These are phyloP conservation scores for Glandiceps talaboti DNA, from an alignment of 53 echinoderm and acorn worm genomes.

Conservation along the genomic window DNA sequence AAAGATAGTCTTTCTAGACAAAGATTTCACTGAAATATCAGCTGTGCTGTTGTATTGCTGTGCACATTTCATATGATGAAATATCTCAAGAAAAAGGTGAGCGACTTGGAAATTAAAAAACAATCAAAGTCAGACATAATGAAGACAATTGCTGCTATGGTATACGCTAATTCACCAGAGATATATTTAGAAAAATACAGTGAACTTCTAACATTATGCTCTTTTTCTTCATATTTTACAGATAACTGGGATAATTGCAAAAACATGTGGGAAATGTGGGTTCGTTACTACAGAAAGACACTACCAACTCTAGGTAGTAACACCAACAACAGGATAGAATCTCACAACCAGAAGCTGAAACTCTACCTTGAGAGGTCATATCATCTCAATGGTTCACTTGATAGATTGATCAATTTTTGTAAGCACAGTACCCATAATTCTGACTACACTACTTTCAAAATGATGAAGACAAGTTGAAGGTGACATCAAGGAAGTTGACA, in stretches of 20 bases:
- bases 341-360: neutral
- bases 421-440: neutral
- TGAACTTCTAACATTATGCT: neutral
- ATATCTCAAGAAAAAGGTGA: neutral
- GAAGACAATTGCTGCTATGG: neutral
- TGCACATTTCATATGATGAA: neutral
- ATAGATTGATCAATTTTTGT: neutral
- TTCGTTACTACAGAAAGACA: neutral
- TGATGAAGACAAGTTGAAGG: neutral
- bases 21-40: neutral
- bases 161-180: neutral
- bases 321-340: neutral
- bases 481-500: no score
- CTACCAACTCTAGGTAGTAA: neutral
- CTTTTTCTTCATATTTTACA: neutral
- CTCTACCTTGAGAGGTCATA: neutral
- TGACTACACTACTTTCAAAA: neutral
- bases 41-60: neutral
- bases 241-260: neutral
- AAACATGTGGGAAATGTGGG: neutral
- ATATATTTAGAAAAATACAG: neutral
- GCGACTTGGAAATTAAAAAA: neutral
- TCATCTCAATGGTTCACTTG: neutral
- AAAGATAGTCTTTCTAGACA: neutral
- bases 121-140: neutral